A percentile compares a stretch with the other conserved stretches of the same genome.
These are phyloP conservation scores for Poicephalus meyeri DNA, from an alignment of 2,113 vertebrate genomes.

Conservation along the genomic window DNA sequence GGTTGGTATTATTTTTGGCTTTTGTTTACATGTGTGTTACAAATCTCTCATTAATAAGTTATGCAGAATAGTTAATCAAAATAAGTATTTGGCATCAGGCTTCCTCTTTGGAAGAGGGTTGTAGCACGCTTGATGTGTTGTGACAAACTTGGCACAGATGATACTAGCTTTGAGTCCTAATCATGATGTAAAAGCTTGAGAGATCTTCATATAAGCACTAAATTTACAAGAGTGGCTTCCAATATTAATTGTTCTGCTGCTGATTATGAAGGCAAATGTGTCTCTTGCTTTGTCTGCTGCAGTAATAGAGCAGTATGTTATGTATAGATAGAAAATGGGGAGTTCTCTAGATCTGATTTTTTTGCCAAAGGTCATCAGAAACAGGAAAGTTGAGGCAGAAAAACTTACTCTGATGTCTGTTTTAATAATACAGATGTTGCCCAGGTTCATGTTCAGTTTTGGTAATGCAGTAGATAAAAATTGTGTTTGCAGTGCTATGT, in stretches of 20 bases:
- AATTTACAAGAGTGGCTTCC: neutral
- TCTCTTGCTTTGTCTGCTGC: neutral
- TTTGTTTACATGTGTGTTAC: neutral
- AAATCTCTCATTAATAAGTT: constrained; percentile 21
- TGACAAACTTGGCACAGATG: neutral
- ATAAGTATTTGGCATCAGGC: neutral
- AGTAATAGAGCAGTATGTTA: neutral
- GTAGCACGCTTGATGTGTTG: accelerated
- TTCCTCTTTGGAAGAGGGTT: constrained; percentile 16
- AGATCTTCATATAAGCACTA: neutral
- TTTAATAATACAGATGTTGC: neutral
- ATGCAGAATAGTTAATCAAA: constrained; percentile 27
- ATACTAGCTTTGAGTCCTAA: neutral
- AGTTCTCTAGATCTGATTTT: neutral
- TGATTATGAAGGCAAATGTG: neutral
- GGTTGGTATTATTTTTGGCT: neutral
- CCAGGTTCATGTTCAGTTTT: neutral
- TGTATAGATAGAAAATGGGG: neutral
- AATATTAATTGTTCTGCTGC: neutral
- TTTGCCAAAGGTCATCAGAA: neutral
- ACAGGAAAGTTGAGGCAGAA: neutral
- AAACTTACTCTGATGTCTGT: neutral
- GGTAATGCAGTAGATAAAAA: neutral
- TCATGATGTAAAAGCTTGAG: neutral
- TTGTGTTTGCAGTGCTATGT: neutral